Percentiles rank a stretch among this genome's conserved stretches.
phyloP scores from a whole-genome alignment of 2,797 vertebrate species.

The Prunella strophiata region DNA sequence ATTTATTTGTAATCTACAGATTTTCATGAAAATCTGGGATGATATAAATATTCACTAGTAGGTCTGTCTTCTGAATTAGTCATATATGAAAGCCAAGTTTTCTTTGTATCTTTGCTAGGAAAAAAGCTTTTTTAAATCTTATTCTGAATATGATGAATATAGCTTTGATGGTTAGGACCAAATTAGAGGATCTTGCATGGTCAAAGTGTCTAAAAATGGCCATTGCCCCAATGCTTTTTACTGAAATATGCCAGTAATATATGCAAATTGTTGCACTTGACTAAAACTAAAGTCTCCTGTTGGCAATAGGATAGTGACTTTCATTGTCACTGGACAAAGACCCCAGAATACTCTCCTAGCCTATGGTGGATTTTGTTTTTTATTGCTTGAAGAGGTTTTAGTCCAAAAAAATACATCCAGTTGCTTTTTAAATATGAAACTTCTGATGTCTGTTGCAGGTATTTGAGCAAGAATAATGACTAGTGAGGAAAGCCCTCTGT shows the following conservation, averaged over 20 bases:
- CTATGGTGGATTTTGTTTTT: not conserved
- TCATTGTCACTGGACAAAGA: not conserved
- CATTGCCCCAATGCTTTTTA: not conserved
- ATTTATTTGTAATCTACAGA: not conserved
- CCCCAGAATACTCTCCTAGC: not conserved
- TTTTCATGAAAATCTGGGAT: slow-evolving; percentile 35
- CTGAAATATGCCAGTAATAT: not conserved
- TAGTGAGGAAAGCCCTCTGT: not conserved
- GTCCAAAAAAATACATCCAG: not conserved
- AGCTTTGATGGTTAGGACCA: not conserved
- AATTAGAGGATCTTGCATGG: not conserved
- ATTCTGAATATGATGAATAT: not conserved
- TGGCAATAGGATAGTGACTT: not conserved
- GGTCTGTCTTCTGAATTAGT: slow-evolving; percentile 24
- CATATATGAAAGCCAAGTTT: not conserved
- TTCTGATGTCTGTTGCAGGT: not conserved
- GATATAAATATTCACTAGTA: slow-evolving; percentile 14
- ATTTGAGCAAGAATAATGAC: not conserved
- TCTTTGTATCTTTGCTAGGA: not conserved
- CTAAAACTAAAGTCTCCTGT: not conserved
- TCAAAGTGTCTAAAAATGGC: not conserved
- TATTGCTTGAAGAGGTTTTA: not conserved
- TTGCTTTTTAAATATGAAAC: not conserved
- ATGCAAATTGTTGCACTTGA: not conserved
- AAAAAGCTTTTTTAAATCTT: not conserved